Percentiles rank a stretch among this genome's conserved stretches.
These are phyloP conservation scores for Coenonympha glycerion DNA, from an alignment of 2,888 invertebrate species.

Conservation along the genomic window DNA sequence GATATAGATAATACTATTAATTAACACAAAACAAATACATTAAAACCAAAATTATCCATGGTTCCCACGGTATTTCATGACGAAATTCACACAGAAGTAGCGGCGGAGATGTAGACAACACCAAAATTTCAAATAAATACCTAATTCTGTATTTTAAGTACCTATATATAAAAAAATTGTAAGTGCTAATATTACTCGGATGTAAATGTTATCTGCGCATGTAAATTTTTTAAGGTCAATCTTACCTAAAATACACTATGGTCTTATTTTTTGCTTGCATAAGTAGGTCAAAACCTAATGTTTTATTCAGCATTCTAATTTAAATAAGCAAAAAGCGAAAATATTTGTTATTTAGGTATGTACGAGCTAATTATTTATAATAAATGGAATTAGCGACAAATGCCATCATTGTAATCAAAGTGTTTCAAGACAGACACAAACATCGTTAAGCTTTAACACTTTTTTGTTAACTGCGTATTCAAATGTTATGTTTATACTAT, in stretches of 20 bases:
- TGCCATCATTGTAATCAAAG: no score
- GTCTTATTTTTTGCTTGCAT: slow-evolving; percentile 1
- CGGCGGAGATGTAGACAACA: no score
- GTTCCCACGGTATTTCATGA: no score
- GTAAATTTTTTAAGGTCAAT: slow-evolving; percentile 8
- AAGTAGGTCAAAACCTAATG: slow-evolving; percentile 5
- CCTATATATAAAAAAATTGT: no score
- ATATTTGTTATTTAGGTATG: slow-evolving; percentile 9
- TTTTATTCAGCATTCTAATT: slow-evolving; percentile 11
- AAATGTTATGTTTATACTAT: neutral
- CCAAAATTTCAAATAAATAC: no score
- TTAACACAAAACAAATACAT: no score
- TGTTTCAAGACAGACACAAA: neutral
- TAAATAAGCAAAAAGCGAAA: slow-evolving; percentile 14
- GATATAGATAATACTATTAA: no score
- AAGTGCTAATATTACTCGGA: no score
- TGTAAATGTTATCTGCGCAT: no score
- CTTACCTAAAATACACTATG: slow-evolving; percentile 2
- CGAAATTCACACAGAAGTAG: no score
- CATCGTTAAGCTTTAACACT: neutral
- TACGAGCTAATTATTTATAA: slow-evolving; percentile 8
- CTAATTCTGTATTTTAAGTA: no score
- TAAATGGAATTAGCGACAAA: neutral
- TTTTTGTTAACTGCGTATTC: neutral
- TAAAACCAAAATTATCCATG: no score